Evolutionary conservation across 1,140 invertebrate genomes (phyloP), one percentile per base, ranked within the genome.

Genomic region (Trinorchestia longiramus): DNA sequence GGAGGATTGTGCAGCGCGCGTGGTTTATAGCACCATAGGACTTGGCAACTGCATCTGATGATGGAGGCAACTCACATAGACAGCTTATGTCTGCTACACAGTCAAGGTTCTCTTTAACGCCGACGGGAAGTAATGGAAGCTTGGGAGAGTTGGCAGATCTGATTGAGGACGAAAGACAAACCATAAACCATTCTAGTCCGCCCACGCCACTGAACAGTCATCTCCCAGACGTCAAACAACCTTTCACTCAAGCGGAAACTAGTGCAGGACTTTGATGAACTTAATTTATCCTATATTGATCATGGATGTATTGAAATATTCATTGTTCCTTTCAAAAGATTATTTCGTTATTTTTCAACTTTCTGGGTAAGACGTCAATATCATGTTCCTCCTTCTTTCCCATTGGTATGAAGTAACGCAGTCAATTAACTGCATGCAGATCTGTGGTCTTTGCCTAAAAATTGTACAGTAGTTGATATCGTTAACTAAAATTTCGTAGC

Each of bases 81-180:
- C 88, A 41, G 88, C 88, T 28, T 90, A 41, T 90, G 88, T 90
- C 88, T 90, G 88, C 88, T 19, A 43, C 88, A 42, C 88, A 42
- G n/a, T 41, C 88, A 90, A 90, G 43, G 43, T 90, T 90, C 88
- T 42, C 88, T 90, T 90, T 43, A 90, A 36, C 88, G 88, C 43
- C 88, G 36, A 41, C 15, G 88, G 88, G 43, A 90, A 90, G 43
- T 90, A 41, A 43, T 90, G 43, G 88, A 90, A 90, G 88, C 88
- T 90, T 42, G n/a, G 62, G 62, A 90, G 88, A 42, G 88, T 43
- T 90, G 88, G 88, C 88, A 43, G 41, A 90, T 90, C 88, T 90
- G 88, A 90, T 90, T 90, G 88, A 90, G 88, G 88, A 42, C 88
- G 88, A 41, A 43, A 42, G 88, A 90, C 41, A 90, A 90, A 41